Percentiles rank a stretch among this genome's conserved stretches.
phyloP scores from a whole-genome alignment of 2,888 invertebrate species.

The Helicoverpa assulta region DNA sequence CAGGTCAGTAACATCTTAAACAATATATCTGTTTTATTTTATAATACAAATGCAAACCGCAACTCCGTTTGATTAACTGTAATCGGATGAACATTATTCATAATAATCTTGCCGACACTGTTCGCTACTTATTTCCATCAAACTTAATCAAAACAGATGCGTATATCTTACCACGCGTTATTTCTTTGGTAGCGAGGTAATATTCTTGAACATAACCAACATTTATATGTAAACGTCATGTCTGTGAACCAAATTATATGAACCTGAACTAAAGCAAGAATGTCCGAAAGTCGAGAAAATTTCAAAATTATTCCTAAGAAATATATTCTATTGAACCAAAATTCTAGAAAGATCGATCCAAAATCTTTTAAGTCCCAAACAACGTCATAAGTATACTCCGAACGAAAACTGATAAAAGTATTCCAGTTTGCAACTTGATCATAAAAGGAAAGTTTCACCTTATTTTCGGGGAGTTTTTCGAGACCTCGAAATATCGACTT shows the following conservation, averaged over 20 bases:
- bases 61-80: conserved; percentile 21
- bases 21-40: conserved; percentile 7
- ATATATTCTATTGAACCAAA: not conserved
- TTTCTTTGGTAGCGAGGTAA: not conserved
- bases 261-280: too few relatives aligned
- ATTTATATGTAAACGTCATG: not conserved
- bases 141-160: conserved; percentile 11
- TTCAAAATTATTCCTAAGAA: not conserved
- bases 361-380: conserved; percentile 11
- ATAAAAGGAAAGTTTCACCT: conserved; percentile 33
- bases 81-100: conserved; percentile 28
- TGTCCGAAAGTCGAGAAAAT: too few relatives aligned
- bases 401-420: conserved; percentile 42
- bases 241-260: not conserved
- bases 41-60: conserved; percentile 5
- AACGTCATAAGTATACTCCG: conserved; percentile 27
- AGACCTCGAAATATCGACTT: conserved; percentile 19
- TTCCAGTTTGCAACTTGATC: conserved; percentile 30
- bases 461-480: conserved; percentile 25
- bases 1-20: conserved; percentile 1
- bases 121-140: conserved; percentile 13
- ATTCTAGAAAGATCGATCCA: conserved; percentile 1
- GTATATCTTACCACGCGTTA: conserved; percentile 1
- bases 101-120: conserved; percentile 4
- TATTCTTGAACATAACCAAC: too few relatives aligned